phyloP scores from a whole-genome alignment of 2,888 invertebrate genomes.

The Mythimna albipuncta region DNA sequence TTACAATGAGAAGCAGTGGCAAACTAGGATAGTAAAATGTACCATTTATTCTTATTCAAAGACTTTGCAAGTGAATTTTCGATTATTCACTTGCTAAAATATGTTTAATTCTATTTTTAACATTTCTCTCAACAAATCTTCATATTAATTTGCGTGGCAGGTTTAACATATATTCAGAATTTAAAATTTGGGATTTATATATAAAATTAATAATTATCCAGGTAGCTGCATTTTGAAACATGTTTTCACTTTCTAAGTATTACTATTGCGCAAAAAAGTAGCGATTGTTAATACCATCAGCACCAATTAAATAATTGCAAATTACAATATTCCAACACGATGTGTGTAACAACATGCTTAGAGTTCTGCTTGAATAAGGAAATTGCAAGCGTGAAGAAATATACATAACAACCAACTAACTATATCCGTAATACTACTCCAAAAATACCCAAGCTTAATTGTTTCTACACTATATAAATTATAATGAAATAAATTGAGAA shows the following conservation, averaged over 20 bases:
- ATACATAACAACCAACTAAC: constrained; percentile 10
- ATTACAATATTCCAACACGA: not conserved
- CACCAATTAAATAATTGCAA: not conserved
- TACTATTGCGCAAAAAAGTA: not conserved
- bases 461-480: constrained; percentile 7
- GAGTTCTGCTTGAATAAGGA: constrained; percentile 42
- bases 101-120: too few relatives aligned
- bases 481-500: constrained; percentile 14
- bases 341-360: constrained; percentile 12
- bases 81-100: too few relatives aligned
- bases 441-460: not conserved
- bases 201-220: not conserved
- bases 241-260: not conserved
- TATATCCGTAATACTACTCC: not conserved
- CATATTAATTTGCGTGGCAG: not conserved
- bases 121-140: too few relatives aligned
- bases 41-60: not conserved
- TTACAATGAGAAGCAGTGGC: constrained; percentile 36
- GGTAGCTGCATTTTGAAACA: not conserved
- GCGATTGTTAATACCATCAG: not conserved
- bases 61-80: not conserved
- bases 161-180: not conserved
- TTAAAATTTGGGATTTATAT: not conserved
- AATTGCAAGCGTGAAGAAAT: constrained; percentile 48
- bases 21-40: not conserved